phyloP scores from a whole-genome alignment of 2,797 vertebrate species.

The Ceyx erithaca region DNA sequence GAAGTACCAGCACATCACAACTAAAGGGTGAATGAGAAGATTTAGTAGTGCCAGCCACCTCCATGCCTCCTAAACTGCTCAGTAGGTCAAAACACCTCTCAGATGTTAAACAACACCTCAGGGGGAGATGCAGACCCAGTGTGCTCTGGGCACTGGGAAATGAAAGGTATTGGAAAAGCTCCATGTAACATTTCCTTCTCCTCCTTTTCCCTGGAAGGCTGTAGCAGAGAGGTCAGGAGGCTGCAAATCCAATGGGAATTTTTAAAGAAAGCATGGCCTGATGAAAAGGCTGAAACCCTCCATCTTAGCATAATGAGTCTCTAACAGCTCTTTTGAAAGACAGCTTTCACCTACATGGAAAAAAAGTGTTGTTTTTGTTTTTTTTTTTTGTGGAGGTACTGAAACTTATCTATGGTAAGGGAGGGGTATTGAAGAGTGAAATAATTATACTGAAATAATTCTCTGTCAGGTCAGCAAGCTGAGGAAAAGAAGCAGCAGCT shows the following conservation, averaged over 20 bases:
- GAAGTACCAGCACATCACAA: not conserved
- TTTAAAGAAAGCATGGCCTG: not conserved
- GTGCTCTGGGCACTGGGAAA: not conserved
- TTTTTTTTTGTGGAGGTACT: not conserved
- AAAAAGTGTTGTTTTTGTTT: not conserved
- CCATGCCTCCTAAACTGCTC: not conserved
- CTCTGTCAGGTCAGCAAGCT: not conserved
- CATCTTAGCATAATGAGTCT: not conserved
- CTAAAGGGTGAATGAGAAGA: not conserved
- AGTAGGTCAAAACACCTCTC: not conserved
- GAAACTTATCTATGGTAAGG: not conserved
- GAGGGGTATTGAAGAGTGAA: not conserved
- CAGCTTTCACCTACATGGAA: not conserved
- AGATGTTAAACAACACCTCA: not conserved
- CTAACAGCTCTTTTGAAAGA: not conserved
- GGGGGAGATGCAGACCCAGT: not conserved
- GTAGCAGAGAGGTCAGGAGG: not conserved
- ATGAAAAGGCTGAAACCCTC: not conserved
- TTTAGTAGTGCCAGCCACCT: not conserved
- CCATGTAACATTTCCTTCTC: not conserved
- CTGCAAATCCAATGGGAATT: not conserved
- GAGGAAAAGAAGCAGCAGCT: not conserved
- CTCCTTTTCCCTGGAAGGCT: not conserved
- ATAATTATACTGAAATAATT: not conserved
- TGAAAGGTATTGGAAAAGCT: not conserved